These are phyloP conservation scores for Mycalesis mineus DNA, from an alignment of 2,888 invertebrate species.

Conservation along the genomic window DNA sequence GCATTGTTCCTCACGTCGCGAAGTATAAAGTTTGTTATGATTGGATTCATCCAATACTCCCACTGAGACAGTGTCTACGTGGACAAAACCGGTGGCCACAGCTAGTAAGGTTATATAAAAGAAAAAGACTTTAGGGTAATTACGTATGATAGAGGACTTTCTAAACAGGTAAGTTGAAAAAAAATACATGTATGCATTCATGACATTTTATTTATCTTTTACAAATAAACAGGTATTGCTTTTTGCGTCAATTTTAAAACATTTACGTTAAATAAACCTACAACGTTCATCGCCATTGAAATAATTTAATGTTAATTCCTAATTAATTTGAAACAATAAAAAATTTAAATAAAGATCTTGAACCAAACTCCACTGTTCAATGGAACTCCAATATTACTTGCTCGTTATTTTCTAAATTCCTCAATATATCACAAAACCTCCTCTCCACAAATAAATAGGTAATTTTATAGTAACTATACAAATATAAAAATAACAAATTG, in stretches of 20 bases:
- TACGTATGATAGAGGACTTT: too few species aligned
- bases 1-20: too few species aligned
- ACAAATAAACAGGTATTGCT: conserved; percentile 20
- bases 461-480: too few species aligned
- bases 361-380: not conserved
- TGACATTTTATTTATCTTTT: conserved; percentile 21
- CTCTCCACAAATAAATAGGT: not conserved
- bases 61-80: too few species aligned
- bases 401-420: not conserved
- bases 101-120: too few species aligned
- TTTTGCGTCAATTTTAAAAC: conserved; percentile 12
- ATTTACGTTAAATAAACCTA: conserved; percentile 6
- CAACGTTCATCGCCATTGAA: not conserved
- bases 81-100: too few species aligned
- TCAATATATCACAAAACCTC: not conserved
- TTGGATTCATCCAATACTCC: too few species aligned
- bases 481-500: too few species aligned
- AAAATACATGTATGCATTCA: conserved; percentile 1
- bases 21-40: too few species aligned
- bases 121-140: too few species aligned
- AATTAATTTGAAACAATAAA: not conserved
- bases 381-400: not conserved
- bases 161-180: not conserved
- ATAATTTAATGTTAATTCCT: conserved; percentile 1
- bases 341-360: not conserved